Evolutionary conservation across 2,797 vertebrate species (phyloP).

Genomic region (Naso thynnoides): DNA sequence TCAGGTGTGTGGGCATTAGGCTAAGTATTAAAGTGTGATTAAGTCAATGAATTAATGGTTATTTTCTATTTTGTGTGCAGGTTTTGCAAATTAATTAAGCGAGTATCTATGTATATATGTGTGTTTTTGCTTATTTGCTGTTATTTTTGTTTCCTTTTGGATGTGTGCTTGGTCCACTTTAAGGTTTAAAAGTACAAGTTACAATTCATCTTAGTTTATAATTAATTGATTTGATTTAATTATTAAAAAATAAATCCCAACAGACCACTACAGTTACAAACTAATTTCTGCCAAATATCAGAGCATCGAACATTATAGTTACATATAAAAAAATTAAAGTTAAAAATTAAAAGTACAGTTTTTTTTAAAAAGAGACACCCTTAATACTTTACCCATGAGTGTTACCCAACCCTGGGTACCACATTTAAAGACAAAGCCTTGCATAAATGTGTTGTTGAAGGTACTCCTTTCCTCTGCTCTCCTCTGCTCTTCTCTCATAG

Average conservation of each 20-base stretch:
- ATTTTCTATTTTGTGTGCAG: conserved; percentile 1
- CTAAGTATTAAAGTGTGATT: conserved; percentile 28
- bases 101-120: conserved; percentile 8
- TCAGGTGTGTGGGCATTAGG: conserved; percentile 6
- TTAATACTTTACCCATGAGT: too few species aligned
- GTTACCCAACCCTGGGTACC: conserved; percentile 23
- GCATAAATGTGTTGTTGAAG: conserved; percentile 45
- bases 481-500: conserved; percentile 62
- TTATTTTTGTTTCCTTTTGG: background rate
- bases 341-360: too few species aligned
- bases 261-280: too few species aligned
- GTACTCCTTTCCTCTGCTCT: conserved; percentile 30
- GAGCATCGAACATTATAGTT: too few species aligned
- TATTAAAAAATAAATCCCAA: too few species aligned
- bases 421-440: conserved; percentile 59
- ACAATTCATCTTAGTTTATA: too few species aligned
- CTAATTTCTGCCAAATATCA: too few species aligned
- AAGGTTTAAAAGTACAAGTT: conserved; percentile 5
- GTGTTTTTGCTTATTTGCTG: background rate
- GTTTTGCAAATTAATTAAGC: conserved; percentile 1
- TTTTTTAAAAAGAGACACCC: too few species aligned
- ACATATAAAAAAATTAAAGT: too few species aligned
- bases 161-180: conserved; percentile 26
- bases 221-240: too few species aligned
- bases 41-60: background rate